phyloP scores from a whole-genome alignment of 2,888 invertebrate species.

The Hipparchia sbordonii region DNA sequence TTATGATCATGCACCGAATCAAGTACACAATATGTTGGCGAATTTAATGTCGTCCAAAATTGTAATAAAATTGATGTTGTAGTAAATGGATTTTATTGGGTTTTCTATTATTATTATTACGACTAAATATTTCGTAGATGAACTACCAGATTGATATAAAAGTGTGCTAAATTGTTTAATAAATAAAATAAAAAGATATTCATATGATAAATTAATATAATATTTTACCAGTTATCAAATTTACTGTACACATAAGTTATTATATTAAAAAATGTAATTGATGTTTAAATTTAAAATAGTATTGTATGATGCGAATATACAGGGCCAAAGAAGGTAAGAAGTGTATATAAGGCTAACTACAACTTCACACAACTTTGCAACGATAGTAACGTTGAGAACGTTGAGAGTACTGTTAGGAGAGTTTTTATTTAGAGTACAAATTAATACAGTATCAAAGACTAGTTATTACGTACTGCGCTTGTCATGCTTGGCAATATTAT shows the following conservation, averaged over 20 bases:
- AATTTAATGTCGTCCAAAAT: slow-evolving; percentile 1
- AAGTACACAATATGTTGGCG: slow-evolving; percentile 14
- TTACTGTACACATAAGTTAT: slow-evolving; percentile 3
- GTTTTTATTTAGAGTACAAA: background rate
- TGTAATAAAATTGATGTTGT: slow-evolving; percentile 15
- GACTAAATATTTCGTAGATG: slow-evolving; percentile 1
- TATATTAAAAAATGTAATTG: background rate
- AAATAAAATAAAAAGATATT: slow-evolving; percentile 1
- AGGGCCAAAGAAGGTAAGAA: background rate
- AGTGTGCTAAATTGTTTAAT: slow-evolving; percentile 4
- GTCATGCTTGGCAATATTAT: too few relatives aligned
- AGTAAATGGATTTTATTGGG: background rate
- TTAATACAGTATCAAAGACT: background rate
- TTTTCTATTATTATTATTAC: background rate
- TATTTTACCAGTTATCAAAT: background rate
- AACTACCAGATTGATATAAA: background rate
- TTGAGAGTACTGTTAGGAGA: background rate
- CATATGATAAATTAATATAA: background rate
- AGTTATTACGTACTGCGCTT: too few relatives aligned
- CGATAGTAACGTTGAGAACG: background rate
- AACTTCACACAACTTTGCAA: background rate
- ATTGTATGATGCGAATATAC: background rate
- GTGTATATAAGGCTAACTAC: background rate
- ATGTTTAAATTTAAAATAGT: background rate
- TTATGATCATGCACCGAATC: slow-evolving; percentile 7